These are phyloP conservation scores for Trachemys scripta DNA, from an alignment of 2,113 vertebrate species.

Conservation along the genomic window DNA sequence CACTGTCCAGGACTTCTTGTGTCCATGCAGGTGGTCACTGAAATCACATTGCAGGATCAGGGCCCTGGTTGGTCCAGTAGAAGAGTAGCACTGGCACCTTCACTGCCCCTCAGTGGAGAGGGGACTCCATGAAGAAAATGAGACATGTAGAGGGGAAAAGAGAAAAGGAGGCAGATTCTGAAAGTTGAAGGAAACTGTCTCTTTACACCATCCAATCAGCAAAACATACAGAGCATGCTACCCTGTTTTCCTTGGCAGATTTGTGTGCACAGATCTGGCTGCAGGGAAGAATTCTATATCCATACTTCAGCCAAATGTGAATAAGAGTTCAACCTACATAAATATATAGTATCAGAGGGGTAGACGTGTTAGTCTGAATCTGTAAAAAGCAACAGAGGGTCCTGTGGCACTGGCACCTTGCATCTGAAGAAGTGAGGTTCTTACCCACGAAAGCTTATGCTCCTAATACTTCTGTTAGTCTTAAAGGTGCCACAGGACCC, in stretches of 20 bases:
- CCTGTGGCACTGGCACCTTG: too few species aligned
- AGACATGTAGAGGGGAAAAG: background rate
- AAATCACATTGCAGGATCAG: background rate
- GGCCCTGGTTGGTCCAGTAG: background rate
- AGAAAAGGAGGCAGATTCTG: background rate
- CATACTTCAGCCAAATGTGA: background rate
- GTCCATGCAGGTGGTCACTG: constrained; percentile 2
- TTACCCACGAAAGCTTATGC: too few species aligned
- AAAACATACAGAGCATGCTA: background rate
- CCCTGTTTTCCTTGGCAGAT: background rate
- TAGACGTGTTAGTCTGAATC: too few species aligned
- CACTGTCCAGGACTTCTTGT: background rate
- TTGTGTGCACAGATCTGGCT: background rate
- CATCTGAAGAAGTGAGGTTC: too few species aligned
- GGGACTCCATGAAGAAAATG: background rate
- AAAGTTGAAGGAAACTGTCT: background rate
- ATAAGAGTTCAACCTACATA: rapidly evolving
- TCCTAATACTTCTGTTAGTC: too few species aligned
- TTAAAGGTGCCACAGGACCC: too few species aligned
- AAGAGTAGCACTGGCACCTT: background rate
- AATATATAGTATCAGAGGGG: too few species aligned
- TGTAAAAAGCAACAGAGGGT: too few species aligned
- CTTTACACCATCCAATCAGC: background rate
- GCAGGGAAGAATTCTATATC: background rate
- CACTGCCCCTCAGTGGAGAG: background rate